Evolutionary conservation across 2,888 invertebrate genomes (phyloP), one percentile per base, ranked within the genome.

Genomic region (Drosophila neoperkinsi): DNA sequence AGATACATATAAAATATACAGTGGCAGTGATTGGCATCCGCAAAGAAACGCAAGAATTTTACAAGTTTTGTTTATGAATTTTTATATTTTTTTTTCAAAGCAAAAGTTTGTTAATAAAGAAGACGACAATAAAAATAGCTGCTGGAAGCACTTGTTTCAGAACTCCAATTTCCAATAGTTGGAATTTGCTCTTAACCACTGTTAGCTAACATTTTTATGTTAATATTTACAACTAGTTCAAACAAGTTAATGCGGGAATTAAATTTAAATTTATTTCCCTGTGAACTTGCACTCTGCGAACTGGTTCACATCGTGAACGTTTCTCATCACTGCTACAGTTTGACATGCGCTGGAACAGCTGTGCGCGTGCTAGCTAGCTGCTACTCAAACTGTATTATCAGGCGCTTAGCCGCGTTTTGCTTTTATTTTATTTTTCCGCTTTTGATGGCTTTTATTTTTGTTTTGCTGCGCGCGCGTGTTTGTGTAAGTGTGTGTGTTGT

Each of bases 371-470:
- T 41, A 9, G 53, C 16, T 34, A 56, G 25, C 21, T 41, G 41
- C 36, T 43, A 7, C 49, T 66, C 18, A 79, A 88, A 76, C 86
- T 83, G 87, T 85, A 64, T 84, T 86, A 83, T 84, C 84, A 86
- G 71, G 63, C 66, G 67, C 67, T 65, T 46, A 63, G 57, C 59
- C 57, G 56, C 46, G 28, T 56, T 81, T 46, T 81, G 33, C 55
- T 56, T 65, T 69, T 74, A 21, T 41, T 46, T 46, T 46, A 16
- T 36, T 36, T 13, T 56, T 33, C 11, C 28, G 16, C 10, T 57
- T 57, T 71, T 51, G 25, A 52, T 77, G 72, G 41, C 61, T 56
- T 65, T 67, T 59, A 46, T 51, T 55, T 57, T 57, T 64, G 38
- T 78, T 52, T 58, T 73, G 58, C 5, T 25, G 18, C 18, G 16